phyloP scores from a whole-genome alignment of 2,888 invertebrate species.

The Zootermopsis nevadensis region DNA sequence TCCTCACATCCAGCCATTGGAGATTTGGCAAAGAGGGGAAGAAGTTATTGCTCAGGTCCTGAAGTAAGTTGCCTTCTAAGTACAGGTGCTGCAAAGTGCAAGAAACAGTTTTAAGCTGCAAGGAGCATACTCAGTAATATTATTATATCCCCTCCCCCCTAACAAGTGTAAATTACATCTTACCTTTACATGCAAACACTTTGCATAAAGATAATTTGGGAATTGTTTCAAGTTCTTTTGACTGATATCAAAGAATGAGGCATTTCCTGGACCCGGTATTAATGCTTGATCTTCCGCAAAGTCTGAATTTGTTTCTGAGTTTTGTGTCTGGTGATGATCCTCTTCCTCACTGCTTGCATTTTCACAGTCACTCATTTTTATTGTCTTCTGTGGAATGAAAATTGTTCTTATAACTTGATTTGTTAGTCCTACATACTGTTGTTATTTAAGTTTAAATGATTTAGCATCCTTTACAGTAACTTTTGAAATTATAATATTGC shows the following conservation, averaged over 20 bases:
- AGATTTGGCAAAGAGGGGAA: conserved; percentile 69
- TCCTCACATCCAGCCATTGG: conserved; percentile 74
- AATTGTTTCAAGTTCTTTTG: conserved; percentile 1
- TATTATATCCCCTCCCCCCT: too few relatives aligned
- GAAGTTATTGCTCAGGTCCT: conserved; percentile 68
- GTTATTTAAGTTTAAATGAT: too few relatives aligned
- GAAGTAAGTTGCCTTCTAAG: conserved; percentile 69
- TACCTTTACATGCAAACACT: conserved; percentile 33
- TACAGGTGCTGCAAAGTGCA: conserved; percentile 60
- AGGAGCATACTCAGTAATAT: too few relatives aligned
- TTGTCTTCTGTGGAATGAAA: not conserved
- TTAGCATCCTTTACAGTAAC: too few relatives aligned
- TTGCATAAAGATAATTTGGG: conserved; percentile 12
- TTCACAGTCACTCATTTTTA: not conserved
- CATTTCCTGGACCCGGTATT: conserved; percentile 12
- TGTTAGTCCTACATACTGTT: too few relatives aligned
- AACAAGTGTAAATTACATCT: too few relatives aligned
- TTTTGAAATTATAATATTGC: too few relatives aligned
- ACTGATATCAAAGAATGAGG: conserved; percentile 26
- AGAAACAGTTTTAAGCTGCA: not conserved
- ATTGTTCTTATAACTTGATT: too few relatives aligned
- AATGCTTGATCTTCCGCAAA: not conserved
- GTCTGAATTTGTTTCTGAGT: not conserved
- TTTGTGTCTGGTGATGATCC: not conserved
- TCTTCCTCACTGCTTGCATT: not conserved